phyloP scores from a whole-genome alignment of 2,888 invertebrate species.

The Meghimatium bilineatum region DNA sequence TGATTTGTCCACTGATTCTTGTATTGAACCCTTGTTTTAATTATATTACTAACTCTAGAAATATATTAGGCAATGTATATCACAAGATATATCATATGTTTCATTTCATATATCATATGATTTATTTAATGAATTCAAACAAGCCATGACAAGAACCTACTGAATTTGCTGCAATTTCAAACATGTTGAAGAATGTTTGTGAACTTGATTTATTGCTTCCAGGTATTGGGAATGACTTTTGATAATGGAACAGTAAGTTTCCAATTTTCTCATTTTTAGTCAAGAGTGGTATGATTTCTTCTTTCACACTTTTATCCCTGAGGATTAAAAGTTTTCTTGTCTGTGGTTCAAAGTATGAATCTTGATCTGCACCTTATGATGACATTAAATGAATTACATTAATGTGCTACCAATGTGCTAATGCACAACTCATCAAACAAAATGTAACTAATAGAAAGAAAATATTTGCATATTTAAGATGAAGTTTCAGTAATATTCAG shows the following conservation, averaged over 20 bases:
- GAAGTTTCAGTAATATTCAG: too few relatives aligned
- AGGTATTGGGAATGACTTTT: conserved; percentile 27
- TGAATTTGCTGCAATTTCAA: conserved; percentile 50
- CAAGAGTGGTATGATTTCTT: conserved; percentile 46
- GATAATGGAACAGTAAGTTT: background rate
- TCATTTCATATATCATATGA: background rate
- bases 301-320: conserved; percentile 43
- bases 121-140: background rate
- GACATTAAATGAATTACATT: background rate
- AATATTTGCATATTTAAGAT: too few relatives aligned
- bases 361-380: background rate
- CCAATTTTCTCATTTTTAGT: background rate
- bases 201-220: conserved; percentile 38
- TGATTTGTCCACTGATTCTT: too few relatives aligned
- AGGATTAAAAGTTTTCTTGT: conserved; percentile 54
- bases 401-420: background rate
- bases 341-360: conserved; percentile 27
- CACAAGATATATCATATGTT: background rate
- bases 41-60: too few relatives aligned
- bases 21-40: too few relatives aligned
- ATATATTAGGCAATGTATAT: background rate
- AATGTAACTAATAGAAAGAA: background rate
- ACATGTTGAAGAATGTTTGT: conserved; percentile 42
- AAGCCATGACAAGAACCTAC: conserved; percentile 41
- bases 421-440: background rate